Base-by-base conservation (phyloP, 2,797 vertebrate species). In the Hyperoplus lanceolatus region DNA sequence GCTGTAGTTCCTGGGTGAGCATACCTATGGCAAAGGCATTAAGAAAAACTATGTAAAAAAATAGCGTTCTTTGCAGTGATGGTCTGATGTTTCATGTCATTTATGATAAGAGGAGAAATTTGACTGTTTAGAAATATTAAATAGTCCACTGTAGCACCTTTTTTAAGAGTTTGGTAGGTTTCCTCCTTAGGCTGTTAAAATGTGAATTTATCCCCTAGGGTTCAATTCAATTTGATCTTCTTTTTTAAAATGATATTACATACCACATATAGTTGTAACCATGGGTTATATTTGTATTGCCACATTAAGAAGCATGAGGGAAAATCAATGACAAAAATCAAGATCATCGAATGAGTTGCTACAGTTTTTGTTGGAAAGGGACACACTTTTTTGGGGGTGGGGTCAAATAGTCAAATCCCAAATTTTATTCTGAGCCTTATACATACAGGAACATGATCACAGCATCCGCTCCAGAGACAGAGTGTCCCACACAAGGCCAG, bases 401-500 rank as follows among this genome's bases (percentile, higher is more conserved):
- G 29, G 29, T 29, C 29, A 29, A 29, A 29, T 29, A 29, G 29
- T 29, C 29, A 29, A 29, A 3, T 3, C 29, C 0, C 29, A 29
- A 29, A 29, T 29, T 29, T 29, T 29, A 54, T 11, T 11, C n/a
- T 8, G 3, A 54, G 8, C 12, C 5, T 39, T 9, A 6, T 8
- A 6, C 8, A 3, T 2, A 29, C 6, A n/a, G 9, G 15, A 59
- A 10, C 29, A 41, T 61, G 5, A 38, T 57, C 59, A 53, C 36
- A 59, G n/a, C 51, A 36, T 16, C 11, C 45, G 16, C 41, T 21
- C 10, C 18, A 38, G 45, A 14, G 49, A 63, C 59, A 73, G 14
- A 56, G 51, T 8, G 43, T 70, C 10, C 58, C 9, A 36, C 49
- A 67, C 65, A 78, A 86, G 81, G 82, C 81, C 88, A 54, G 18